Base-by-base conservation (phyloP, 2,888 invertebrate genomes). In the Drosophila demipolita region DNA sequence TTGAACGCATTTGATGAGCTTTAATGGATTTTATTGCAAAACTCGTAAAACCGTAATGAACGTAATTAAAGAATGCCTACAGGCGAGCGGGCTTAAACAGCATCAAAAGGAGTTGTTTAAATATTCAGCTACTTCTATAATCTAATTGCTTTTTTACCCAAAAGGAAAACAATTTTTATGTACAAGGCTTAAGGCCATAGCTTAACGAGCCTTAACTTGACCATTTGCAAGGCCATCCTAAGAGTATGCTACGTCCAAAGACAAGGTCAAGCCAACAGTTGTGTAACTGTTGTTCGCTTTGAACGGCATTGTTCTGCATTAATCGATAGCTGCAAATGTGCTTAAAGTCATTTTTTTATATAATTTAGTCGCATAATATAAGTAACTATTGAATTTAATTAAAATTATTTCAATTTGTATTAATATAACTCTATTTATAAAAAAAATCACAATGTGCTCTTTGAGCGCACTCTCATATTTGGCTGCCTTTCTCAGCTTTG, bases 1-100 rank as follows among this genome's bases (percentile, higher is more conserved):
- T 68, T 64, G 80, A 83, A 71, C 69, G 76, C 59, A 66, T 55
- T 70, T 83, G 78, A 85, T 64, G 82, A 76, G 83, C 71, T 71
- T 78, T 76, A 83, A 71, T 76, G 70, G 68, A 65, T 67, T 80
- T 68, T 52, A 66, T 61, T 75, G 49, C 62, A 32, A 42, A 23
- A 26, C 60, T 73, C 42, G 50, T 53, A 65, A 68, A 68, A 48
- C 29, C 42, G 20, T 62, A 68, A 73, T 70, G 66, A 74, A 70
- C 53, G 63, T 58, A 77, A 77, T 78, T 78, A 78, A 74, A 78
- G 58, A 33, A 53, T 33, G 55, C 32, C 52, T 55, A 23, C 40
- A 3, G 32, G 52, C 35, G 38, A 38, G 23, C 17, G 33, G 42
- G 38, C 50, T 35, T 70, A 26, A 36, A 29, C 32, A 45, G 65